Evolutionary conservation across 2,797 vertebrate species (phyloP), one percentile per base, ranked within the genome.

Genomic region (Huso huso): DNA sequence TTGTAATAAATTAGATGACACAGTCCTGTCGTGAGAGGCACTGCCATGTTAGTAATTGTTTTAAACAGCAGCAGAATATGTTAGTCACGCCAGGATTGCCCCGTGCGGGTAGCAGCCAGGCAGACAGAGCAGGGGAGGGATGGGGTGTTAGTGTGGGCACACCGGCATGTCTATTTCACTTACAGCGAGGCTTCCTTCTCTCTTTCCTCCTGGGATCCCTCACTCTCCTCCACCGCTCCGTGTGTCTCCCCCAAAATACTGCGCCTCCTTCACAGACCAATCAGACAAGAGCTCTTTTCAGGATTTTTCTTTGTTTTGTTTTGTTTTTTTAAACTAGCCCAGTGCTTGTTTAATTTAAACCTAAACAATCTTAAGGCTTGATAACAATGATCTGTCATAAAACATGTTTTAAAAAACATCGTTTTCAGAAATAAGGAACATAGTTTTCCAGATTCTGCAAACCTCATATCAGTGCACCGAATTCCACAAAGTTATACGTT

Each of bases 111-210:
- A 37, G 53, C 9, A 55, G 53, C 4, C 53, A 55, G 53, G n/a
- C n/a, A 55, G 53, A 55, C 53, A 9, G 53, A 55, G 53, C 1
- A 3, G n/a, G 53, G 18, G n/a, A n/a, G 59, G 1, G 0, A 13
- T 3, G 11, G 18, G 7, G 61, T 2, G 61, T 62, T 62, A 62
- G 48, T 62, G 13, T 18, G 48, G 61, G 61, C 61, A 37, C 6
- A 23, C 48, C 55, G 6, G 37, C 37, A 37, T 37, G 37, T 13
- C 55, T n/a, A n/a, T 6, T 15, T 69, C 70, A 96, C 96, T 96
- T 87, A 99, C 96, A 91, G 76, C 9, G 94, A 92, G 1, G 95
- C 95, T 78, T 96, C 93, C 72, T 95, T 97, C 80, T 96, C 94
- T 78, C 92, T 91, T 84, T 90, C 83, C 0, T 93, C 93, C 79